Conservation (phyloP, 2,888 invertebrate genomes). For the Tanypteryx hageni region DNA sequence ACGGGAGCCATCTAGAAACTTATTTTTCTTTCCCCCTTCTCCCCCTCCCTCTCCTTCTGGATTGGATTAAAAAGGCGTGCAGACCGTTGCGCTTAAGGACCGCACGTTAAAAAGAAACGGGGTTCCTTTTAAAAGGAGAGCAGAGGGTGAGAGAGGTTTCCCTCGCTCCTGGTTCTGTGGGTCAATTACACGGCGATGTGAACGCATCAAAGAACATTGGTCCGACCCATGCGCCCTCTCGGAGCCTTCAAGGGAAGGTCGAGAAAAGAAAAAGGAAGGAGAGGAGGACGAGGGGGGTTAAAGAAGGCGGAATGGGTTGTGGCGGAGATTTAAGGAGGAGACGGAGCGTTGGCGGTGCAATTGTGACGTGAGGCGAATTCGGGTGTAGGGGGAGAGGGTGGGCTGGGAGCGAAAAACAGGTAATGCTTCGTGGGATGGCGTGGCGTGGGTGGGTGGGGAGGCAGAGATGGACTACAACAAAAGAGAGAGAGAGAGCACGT, state of each 20-base stretch:
- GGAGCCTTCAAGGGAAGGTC: neutral
- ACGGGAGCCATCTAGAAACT: slow-evolving; percentile 10
- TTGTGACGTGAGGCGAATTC: neutral
- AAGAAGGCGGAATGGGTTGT: neutral
- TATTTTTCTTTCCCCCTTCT: neutral
- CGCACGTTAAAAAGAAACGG: neutral
- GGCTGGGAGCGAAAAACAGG: too few species aligned
- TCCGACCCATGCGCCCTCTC: neutral
- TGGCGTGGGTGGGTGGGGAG: neutral
- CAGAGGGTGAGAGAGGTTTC: neutral
- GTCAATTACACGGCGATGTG: slow-evolving; percentile 18
- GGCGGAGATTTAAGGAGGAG: slow-evolving; percentile 15
- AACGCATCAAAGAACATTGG: slow-evolving; percentile 14
- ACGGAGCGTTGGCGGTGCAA: neutral
- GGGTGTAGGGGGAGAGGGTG: neutral
- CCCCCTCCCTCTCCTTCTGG: neutral
- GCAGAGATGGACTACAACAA: neutral
- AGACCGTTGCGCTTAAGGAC: neutral
- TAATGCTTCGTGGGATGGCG: neutral
- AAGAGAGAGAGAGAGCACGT: neutral
- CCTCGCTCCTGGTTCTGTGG: neutral
- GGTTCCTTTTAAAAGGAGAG: neutral
- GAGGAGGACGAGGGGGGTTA: neutral
- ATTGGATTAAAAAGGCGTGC: neutral
- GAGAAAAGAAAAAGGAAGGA: neutral